Evolutionary conservation across 2,797 vertebrate species (phyloP), one percentile per base, ranked within the genome.

Genomic region (Sebastes kiyomatsui): DNA sequence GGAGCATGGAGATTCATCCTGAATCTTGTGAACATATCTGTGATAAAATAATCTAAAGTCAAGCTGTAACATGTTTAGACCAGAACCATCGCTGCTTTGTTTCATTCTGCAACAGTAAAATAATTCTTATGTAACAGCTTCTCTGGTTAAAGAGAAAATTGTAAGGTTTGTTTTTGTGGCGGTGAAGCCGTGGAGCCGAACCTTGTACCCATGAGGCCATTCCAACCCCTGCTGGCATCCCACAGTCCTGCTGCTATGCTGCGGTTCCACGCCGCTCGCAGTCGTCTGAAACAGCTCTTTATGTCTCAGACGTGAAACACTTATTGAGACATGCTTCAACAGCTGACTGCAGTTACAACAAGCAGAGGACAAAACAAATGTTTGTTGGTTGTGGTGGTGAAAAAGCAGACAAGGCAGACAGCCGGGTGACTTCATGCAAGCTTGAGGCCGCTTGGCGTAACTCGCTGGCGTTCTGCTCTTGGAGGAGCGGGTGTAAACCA

Each of bases 361-460:
- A 83, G 74, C 80, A 55, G 58, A 59, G 60, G 54, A 83, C 79
- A 78, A 81, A 86, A 85, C 70, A 67, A 80, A 81, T 83, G 82
- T 89, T 83, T 87, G 83, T 80, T 70, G 79, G 73, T 64, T 46
- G 79, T 11, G 33, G 82, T 42, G 81, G 71, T 49, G 73, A 62
- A 56, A 77, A 81, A 62, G 69, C 69, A 64, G 55, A 75, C 83
- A 18, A 49, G 46, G 46, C 46, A 49, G 46, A 49, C 46, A 49
- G 46, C 46, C 46, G 46, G 46, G 46, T 20, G 84, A 81, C 82
- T 84, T 86, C 42, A 80, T 72, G 52, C 70, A 49, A 73, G 82
- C 30, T 67, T 75, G 82, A 81, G 82, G 88, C 87, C 11, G 59
- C 32, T 80, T 84, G 88, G 72, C 67, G 59, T 76, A 86, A 90